Evolutionary conservation across 2,797 vertebrate genomes (phyloP), one percentile per base, ranked within the genome.

Genomic region (Arnoldichthys spilopterus): DNA sequence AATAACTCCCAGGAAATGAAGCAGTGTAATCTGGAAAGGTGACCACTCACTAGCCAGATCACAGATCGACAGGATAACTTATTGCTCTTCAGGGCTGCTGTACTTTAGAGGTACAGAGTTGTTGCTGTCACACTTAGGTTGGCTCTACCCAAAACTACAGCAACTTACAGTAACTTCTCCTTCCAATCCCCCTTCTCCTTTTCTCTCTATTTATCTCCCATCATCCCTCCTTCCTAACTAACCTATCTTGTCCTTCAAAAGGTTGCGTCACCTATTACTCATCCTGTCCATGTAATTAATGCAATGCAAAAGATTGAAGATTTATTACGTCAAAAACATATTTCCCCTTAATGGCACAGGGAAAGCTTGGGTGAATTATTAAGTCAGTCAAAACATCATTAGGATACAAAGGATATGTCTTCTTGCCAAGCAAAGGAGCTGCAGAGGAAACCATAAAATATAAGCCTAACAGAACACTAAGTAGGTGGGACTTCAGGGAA

Each of bases 201-300:
- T 1, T 67, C 47, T 56, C n/a, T 51, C 49, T 11, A 58, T 37
- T 26, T 34, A 47, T 45, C 20, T 24, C 22, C 61, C 18, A 24
- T 45, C 22, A 24, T 54, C 28, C 28, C 22, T 75, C 37, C 51
- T 63, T 22, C 70, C 61, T 63, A 62, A 53, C 58, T n/a, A n/a
- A n/a, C n/a, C n/a, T n/a, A 66, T 69, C 70, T 72, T 83, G 79
- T 81, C 82, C 83, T 84, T 86, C 70, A 84, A 77, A 81, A 72
- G 70, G 74, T 82, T 58, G 30, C 58, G 45, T 37, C 64, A 47
- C 4, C 37, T 70, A 76, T 87, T 86, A 85, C 87, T 85, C 85
- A 88, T 80, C 71, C 64, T 69, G 66, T 73, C 51, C 49, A 71
- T 62, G 54, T 89, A 89, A 90, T 90, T 90, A 91, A 82, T 88